These are phyloP conservation scores for Patella caerulea DNA, from an alignment of 2,888 invertebrate species.

Conservation along the genomic window DNA sequence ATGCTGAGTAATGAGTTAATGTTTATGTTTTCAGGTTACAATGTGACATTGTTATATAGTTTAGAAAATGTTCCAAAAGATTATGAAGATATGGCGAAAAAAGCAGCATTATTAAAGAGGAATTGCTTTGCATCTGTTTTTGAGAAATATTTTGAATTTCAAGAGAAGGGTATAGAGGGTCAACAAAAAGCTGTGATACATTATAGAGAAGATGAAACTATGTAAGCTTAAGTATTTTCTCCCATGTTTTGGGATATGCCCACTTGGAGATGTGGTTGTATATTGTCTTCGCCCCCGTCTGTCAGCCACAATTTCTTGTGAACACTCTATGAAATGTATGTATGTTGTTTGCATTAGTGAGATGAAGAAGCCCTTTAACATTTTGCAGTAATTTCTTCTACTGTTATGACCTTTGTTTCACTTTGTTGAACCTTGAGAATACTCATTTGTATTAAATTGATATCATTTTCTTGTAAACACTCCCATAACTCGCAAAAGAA, in stretches of 20 bases:
- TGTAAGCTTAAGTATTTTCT: slow-evolving; percentile 77
- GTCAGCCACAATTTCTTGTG: too few relatives aligned
- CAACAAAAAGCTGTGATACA: slow-evolving; percentile 97
- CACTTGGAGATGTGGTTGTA: too few relatives aligned
- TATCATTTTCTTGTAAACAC: too few relatives aligned
- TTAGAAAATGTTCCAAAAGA: slow-evolving; percentile 91
- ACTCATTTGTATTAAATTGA: too few relatives aligned
- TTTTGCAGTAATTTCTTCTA: too few relatives aligned
- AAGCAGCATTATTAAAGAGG: slow-evolving; percentile 93
- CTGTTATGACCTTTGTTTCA: too few relatives aligned
- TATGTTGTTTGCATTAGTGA: too few relatives aligned
- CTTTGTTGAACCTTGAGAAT: too few relatives aligned
- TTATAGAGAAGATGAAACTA: slow-evolving; percentile 97
- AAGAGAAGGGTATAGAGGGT: slow-evolving; percentile 91
- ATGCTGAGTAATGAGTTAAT: not conserved
- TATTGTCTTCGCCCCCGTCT: too few relatives aligned
- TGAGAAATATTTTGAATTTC: slow-evolving; percentile 99
- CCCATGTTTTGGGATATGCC: not conserved
- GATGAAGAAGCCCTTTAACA: too few relatives aligned
- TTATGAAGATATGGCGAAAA: slow-evolving; percentile 90
- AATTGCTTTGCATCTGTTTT: slow-evolving; percentile 99
- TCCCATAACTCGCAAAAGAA: too few relatives aligned
- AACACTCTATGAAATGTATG: too few relatives aligned
- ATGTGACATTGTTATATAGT: slow-evolving; percentile 93
- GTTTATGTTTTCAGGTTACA: slow-evolving; percentile 81